phyloP scores from a whole-genome alignment of 2,113 vertebrate species.

The Amblyornis subalaris region DNA sequence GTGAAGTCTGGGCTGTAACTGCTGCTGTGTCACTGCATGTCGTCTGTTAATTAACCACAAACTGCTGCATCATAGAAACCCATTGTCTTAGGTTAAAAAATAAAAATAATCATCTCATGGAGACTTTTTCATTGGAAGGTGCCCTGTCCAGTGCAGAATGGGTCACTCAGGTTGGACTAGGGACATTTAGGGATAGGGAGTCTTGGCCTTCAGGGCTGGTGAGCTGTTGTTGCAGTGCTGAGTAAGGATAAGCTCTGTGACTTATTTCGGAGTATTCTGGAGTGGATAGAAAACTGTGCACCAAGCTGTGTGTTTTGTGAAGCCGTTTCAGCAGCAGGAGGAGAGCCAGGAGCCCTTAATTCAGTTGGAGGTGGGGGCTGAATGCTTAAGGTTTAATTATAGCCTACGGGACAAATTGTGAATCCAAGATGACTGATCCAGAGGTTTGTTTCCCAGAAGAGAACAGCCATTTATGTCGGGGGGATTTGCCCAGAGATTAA shows the following conservation, averaged over 20 bases:
- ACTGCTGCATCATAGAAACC: not conserved
- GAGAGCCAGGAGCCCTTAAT: not conserved
- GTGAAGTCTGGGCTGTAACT: not conserved
- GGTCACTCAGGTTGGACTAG: not conserved
- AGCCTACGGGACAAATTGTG: not conserved
- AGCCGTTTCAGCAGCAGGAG: not conserved
- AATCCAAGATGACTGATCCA: not conserved
- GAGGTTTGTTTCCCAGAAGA: conserved; percentile 13
- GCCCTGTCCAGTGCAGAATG: not conserved
- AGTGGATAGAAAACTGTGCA: not conserved
- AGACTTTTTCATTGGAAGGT: not conserved
- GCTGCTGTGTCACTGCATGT: not conserved
- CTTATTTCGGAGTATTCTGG: not conserved
- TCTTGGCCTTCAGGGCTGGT: not conserved
- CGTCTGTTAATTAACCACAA: not conserved
- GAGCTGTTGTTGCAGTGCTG: not conserved
- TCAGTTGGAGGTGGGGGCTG: not conserved
- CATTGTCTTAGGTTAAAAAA: not conserved
- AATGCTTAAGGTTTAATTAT: conserved; percentile 2
- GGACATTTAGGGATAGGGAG: not conserved
- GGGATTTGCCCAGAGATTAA: conserved; percentile 46
- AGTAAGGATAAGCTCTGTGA: not conserved
- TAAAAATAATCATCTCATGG: not conserved
- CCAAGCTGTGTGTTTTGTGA: not conserved
- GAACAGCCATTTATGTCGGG: not conserved